Base-by-base conservation (phyloP, 2,888 invertebrate species). In the Biston betularia region DNA sequence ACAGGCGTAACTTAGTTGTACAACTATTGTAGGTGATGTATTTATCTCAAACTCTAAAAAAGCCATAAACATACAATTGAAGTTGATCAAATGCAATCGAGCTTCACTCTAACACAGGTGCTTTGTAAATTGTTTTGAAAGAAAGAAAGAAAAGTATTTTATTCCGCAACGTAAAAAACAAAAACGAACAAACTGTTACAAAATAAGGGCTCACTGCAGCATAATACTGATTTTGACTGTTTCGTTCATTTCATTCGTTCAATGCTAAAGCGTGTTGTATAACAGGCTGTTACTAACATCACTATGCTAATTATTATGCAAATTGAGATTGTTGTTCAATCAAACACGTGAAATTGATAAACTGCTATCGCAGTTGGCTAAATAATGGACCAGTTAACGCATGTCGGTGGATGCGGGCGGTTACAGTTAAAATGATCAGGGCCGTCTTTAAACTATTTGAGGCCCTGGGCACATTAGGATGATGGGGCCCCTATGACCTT, bases 291-390 rank as follows among this genome's bases (percentile, higher is more conserved):
- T 12, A 11, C 11, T 55, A 44, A 54, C 38, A 46, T 3, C 11
- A 8, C 12, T 49, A 49, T 49, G 58, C 33, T 58, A 50, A 58
- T 58, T 53, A 34, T 40, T 56, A 65, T 57, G 58, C 58, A 65
- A 70, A 65, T 63, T 38, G 48, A 53, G 67, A 63, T 71, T 65
- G 24, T 15, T 70, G 60, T 62, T 64, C 68, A 74, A 74, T 69
- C 63, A 74, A 75, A 68, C 69, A 71, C 69, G 72, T 69, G 63
- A 72, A 42, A 72, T 74, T 75, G 79, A 79, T 78, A 78, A 77
- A 69, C 44, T 46, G 44, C 33, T 65, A 61, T 60, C 65, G 60
- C 52, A 38, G 59, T 54, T 46, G 1, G 3, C 35, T 12, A 54
- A 49, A 68, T 59, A 55, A 61, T 75, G 7, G 34, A 48, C n/a